Evolutionary conservation across 2,888 invertebrate species (phyloP).

Genomic region (Yponomeuta plumbellus): DNA sequence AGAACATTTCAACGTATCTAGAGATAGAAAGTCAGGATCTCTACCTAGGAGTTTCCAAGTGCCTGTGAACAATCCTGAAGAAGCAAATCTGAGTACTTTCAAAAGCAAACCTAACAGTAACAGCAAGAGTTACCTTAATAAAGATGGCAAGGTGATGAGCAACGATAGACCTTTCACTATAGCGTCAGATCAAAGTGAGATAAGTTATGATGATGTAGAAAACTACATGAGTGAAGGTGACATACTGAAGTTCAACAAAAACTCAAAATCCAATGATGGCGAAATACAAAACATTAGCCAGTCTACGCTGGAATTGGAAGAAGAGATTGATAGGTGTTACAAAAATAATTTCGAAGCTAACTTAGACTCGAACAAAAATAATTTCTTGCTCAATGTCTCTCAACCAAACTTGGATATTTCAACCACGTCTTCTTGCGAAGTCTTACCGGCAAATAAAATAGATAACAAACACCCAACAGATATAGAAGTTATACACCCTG

Average conservation of each 20-base stretch:
- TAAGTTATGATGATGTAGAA: constrained; percentile 81
- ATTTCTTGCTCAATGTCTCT: constrained; percentile 47
- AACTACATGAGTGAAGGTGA: constrained; percentile 71
- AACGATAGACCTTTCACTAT: constrained; percentile 82
- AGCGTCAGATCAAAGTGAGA: constrained; percentile 82
- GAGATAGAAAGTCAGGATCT: constrained; percentile 84
- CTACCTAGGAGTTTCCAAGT: constrained; percentile 87
- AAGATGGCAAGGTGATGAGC: constrained; percentile 78
- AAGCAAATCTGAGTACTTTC: constrained; percentile 53
- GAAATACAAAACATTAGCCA: constrained; percentile 61
- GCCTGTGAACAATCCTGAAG: constrained; percentile 71
- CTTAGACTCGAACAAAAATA: constrained; percentile 56
- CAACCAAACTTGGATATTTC: constrained; percentile 70
- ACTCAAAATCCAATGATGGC: constrained; percentile 45
- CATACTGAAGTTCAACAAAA: constrained; percentile 60
- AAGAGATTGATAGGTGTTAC: constrained; percentile 71
- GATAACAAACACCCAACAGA: constrained; percentile 58
- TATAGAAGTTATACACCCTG: constrained; percentile 80
- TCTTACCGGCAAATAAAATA: constrained; percentile 60
- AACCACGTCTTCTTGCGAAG: constrained; percentile 75
- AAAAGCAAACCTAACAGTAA: constrained; percentile 64
- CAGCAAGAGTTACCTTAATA: constrained; percentile 73
- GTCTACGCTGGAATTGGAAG: constrained; percentile 67
- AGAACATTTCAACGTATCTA: constrained; percentile 80
- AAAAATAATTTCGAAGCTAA: constrained; percentile 65